Conservation (phyloP, 2,797 vertebrate genomes). For the Aplochiton taeniatus region DNA sequence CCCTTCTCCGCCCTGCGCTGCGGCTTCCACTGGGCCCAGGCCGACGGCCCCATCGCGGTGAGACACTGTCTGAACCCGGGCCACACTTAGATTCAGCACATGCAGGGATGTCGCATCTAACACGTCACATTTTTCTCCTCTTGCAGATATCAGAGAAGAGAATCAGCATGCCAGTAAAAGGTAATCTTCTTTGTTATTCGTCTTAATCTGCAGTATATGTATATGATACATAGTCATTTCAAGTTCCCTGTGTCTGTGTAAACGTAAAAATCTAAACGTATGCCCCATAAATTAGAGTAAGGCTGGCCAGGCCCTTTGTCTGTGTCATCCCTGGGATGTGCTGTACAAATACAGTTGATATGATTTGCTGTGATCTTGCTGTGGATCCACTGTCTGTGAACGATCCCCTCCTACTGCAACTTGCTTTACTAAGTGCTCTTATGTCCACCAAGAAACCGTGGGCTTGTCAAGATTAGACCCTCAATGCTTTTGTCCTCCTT, state of each 20-base stretch:
- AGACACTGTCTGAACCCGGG: conserved; percentile 1
- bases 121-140: background rate
- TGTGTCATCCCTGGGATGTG: conserved; percentile 2
- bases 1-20: conserved; percentile 54
- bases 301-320: background rate
- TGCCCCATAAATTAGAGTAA: no score
- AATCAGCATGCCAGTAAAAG: conserved; percentile 71
- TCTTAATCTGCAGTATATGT: background rate
- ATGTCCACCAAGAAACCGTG: background rate
- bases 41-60: conserved; percentile 60
- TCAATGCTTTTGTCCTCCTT: conserved; percentile 18
- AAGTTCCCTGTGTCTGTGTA: background rate
- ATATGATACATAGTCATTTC: background rate
- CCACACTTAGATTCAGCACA: background rate
- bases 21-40: conserved; percentile 47
- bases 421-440: background rate
- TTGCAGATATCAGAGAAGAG: conserved; percentile 58
- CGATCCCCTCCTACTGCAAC: conserved; percentile 6
- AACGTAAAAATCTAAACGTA: no score
- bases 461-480: conserved; percentile 44
- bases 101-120: background rate
- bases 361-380: conserved; percentile 21
- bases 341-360: conserved; percentile 11
- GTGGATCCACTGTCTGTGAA: conserved; percentile 35
- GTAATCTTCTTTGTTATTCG: conserved; percentile 49